phyloP scores from a whole-genome alignment of 2,888 invertebrate species.

The Schizaphis graminum region DNA sequence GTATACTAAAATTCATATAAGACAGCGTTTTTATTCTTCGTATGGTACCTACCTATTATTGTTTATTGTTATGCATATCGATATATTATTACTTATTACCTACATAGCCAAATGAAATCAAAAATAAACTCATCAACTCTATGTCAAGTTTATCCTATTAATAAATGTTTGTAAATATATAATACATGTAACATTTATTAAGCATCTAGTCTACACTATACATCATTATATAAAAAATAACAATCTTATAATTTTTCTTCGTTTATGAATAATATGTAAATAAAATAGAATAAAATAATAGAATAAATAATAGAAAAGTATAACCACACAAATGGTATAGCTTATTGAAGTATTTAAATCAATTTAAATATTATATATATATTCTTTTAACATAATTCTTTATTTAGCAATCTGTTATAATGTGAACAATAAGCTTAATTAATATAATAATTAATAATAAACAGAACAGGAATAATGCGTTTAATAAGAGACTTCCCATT shows the following conservation, averaged over 20 bases:
- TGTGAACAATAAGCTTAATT: too few species aligned
- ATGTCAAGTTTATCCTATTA: not conserved
- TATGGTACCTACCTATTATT: too few species aligned
- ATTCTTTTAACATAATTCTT: too few species aligned
- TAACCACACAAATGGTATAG: not conserved
- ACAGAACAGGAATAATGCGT: too few species aligned
- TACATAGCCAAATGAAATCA: not conserved
- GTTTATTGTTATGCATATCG: not conserved
- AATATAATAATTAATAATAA: too few species aligned
- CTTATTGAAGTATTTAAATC: not conserved
- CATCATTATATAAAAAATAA: not conserved
- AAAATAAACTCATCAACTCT: not conserved
- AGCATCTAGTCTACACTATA: not conserved
- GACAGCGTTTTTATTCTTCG: not conserved
- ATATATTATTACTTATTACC: not conserved
- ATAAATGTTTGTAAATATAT: not conserved
- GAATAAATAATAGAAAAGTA: not conserved
- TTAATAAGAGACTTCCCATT: too few species aligned
- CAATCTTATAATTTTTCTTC: not conserved
- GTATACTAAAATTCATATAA: not conserved
- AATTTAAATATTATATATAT: not conserved
- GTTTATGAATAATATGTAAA: too few species aligned
- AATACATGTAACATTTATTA: not conserved
- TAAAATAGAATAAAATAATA: too few species aligned
- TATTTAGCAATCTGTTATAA: too few species aligned